Conservation (phyloP, 2,797 vertebrate genomes). For the Uromys caudimaculatus region DNA sequence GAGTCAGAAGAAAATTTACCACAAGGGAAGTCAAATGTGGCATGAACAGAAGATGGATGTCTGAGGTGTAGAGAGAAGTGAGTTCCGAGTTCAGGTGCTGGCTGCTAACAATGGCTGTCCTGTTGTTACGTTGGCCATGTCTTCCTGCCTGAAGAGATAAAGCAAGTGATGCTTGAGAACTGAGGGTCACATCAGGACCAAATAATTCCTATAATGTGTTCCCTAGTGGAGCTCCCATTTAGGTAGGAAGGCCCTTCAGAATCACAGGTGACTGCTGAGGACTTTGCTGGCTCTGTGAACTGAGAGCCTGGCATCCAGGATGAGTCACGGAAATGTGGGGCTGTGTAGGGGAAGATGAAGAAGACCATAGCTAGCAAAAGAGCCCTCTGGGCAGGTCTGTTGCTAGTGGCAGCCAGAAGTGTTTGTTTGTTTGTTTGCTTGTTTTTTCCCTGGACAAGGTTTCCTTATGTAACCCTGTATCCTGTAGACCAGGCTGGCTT, state of each 20-base stretch:
- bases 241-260: neutral
- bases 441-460: neutral
- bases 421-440: neutral
- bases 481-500: neutral
- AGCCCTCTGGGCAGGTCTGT: neutral
- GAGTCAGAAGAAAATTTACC: conserved; percentile 1
- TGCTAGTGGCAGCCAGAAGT: neutral
- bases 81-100: neutral
- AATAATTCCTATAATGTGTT: neutral
- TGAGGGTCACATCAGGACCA: neutral
- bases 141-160: conserved; percentile 6
- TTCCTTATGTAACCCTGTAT: neutral
- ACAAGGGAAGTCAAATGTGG: neutral
- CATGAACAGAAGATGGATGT: neutral
- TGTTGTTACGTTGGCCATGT: neutral
- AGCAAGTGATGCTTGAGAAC: neutral
- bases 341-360: neutral
- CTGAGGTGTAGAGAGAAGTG: conserved; percentile 4
- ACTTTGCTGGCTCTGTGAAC: neutral
- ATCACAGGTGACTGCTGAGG: neutral
- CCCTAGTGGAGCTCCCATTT: neutral
- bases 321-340: neutral
- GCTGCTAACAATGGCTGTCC: neutral
- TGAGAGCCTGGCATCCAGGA: neutral
- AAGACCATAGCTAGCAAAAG: neutral